Evolutionary conservation across 2,888 invertebrate genomes (phyloP), one percentile per base, ranked within the genome.

Genomic region (Drosophila suboccidentalis): DNA sequence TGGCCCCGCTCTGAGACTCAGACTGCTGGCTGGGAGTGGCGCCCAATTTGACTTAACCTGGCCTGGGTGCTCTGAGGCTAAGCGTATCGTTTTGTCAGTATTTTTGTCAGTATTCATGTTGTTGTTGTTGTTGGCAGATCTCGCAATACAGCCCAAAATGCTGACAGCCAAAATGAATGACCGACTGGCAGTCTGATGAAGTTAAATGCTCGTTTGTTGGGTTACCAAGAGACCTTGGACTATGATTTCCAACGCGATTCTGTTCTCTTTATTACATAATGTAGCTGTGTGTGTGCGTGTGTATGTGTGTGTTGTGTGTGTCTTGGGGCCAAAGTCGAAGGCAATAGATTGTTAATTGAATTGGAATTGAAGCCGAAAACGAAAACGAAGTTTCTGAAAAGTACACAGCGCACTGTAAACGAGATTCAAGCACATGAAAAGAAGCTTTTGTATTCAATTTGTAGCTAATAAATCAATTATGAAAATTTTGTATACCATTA

Each of bases 131-230:
- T 54, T 63, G 59, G 29, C 6, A 11, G n/a, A 46, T 38, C 55
- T 53, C 22, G 49, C 29, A 51, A 58, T 63, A 65, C 53, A 67
- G 50, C 68, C 70, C 60, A 82, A 85, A 85, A 81, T 69, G 86
- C 80, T 88, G 83, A 88, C 83, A 84, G 57, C 63, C 80, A 73
- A 77, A 77, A 88, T 88, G 63, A 82, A 88, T 86, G 89, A 66
- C 72, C 70, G 72, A 38, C 62, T 65, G 62, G 22, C 55, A 65
- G 72, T 68, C 76, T 61, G 77, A 19, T 53, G 59, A 62, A 75
- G 82, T 69, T 66, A 78, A 79, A 74, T 63, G 75, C 62, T 71
- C 60, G 75, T 60, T 60, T 65, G 58, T 70, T 63, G 71, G 57
- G 49, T 66, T 63, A 54, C 72, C 38, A 67, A 61, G 53, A 78